phyloP scores from a whole-genome alignment of 1,140 invertebrate genomes.

The Parasteatoda tepidariorum region DNA sequence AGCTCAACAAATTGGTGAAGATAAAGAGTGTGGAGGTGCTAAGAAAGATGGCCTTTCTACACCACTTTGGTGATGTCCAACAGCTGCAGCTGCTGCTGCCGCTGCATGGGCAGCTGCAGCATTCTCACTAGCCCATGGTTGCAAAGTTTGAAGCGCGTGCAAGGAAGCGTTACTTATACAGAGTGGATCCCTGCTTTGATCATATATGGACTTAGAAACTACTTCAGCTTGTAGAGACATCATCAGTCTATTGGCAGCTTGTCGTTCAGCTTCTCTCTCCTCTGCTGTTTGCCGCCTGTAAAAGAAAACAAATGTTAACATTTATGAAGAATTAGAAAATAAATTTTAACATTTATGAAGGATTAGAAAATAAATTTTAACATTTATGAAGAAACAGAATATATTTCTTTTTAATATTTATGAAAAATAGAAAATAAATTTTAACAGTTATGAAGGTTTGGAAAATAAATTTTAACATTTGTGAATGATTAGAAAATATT shows the following conservation, averaged over 20 bases:
- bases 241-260: constrained; percentile 96
- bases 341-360: not conserved
- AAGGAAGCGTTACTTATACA: constrained; percentile 73
- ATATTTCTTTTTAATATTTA: too few relatives aligned
- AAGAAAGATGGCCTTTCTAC: constrained; percentile 48
- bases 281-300: constrained; percentile 95
- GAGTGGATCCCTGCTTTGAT: constrained; percentile 69
- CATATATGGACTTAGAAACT: constrained; percentile 81
- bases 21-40: constrained; percentile 57
- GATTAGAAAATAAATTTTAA: not conserved
- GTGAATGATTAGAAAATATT: not conserved
- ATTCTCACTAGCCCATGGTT: constrained; percentile 82
- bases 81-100: constrained; percentile 38
- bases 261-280: constrained; percentile 94
- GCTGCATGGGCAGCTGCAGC: constrained; percentile 39
- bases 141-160: constrained; percentile 86
- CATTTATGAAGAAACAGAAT: not conserved
- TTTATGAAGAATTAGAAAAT: not conserved
- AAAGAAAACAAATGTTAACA: not conserved
- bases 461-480: not conserved
- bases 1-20: constrained; percentile 63
- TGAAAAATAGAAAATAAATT: not conserved
- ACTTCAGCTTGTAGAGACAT: constrained; percentile 94
- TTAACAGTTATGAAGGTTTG: not conserved
- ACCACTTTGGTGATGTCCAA: constrained; percentile 30